Evolutionary conservation across 1,140 invertebrate genomes (phyloP).

Genomic region (Drosophila persimilis): DNA sequence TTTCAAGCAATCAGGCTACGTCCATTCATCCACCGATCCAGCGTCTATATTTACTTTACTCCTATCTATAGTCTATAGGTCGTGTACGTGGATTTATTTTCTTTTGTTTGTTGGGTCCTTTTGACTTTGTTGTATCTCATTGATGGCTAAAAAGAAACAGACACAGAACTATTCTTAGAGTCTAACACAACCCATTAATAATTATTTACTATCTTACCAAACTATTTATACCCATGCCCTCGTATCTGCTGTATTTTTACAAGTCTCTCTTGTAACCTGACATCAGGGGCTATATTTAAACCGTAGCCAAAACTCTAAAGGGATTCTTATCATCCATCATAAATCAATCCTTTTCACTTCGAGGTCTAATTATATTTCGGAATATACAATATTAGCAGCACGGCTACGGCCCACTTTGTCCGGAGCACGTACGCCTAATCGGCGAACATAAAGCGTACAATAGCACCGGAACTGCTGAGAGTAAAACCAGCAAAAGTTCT

Average conservation of each 20-base stretch:
- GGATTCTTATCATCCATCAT: background rate
- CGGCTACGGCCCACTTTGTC: no score
- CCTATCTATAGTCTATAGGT: constrained; percentile 24
- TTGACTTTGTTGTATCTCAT: no score
- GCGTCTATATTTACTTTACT: background rate
- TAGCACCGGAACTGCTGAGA: constrained; percentile 34
- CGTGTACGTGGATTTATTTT: background rate
- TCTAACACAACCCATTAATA: no score
- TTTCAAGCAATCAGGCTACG: background rate
- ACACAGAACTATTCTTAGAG: no score
- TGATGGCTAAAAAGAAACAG: no score
- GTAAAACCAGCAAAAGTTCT: background rate
- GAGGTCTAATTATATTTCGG: constrained; percentile 10
- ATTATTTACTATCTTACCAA: no score
- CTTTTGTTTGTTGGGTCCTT: background rate
- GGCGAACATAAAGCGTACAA: constrained; percentile 35
- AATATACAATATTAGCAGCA: constrained; percentile 1
- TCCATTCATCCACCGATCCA: background rate
- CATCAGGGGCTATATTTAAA: no score
- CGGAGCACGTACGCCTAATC: constrained; percentile 16
- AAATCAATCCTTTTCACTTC: constrained; percentile 3
- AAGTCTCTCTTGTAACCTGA: no score
- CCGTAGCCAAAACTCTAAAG: no score
- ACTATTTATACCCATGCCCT: no score
- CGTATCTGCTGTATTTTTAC: no score